Conservation (phyloP, 2,797 vertebrate genomes). For the Iguana delicatissima region DNA sequence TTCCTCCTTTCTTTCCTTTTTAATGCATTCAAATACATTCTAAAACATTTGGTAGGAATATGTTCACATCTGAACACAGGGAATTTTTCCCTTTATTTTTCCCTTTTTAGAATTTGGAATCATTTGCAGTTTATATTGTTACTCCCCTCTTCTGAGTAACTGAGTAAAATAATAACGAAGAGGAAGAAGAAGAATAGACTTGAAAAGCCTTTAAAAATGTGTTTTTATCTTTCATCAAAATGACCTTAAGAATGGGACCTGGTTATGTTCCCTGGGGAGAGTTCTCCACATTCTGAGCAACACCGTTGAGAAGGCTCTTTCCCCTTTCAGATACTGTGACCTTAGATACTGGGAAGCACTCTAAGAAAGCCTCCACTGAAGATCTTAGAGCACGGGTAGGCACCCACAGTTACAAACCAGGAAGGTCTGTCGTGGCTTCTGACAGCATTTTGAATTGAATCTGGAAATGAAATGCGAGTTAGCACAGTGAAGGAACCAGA, state of each 20-base stretch:
- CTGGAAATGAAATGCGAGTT: neutral
- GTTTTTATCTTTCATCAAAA: neutral
- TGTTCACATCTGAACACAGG: conserved; percentile 38
- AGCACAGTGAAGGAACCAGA: neutral
- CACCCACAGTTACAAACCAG: neutral
- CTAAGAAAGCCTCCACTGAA: neutral
- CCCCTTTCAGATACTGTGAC: neutral
- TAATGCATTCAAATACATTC: conserved; percentile 58
- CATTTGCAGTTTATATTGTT: conserved; percentile 36
- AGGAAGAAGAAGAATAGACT: too few relatives aligned
- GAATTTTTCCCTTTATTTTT: conserved; percentile 34
- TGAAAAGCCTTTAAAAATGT: neutral
- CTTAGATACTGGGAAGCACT: neutral
- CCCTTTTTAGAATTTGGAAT: conserved; percentile 36
- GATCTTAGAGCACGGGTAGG: neutral
- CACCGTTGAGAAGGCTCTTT: neutral
- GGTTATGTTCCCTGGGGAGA: neutral
- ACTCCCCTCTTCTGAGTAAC: neutral
- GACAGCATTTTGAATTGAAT: neutral
- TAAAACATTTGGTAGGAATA: conserved; percentile 24
- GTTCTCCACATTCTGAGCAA: neutral
- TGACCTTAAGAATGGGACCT: neutral
- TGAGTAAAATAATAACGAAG: too few relatives aligned
- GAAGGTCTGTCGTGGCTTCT: too few relatives aligned
- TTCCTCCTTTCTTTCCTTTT: neutral